Evolutionary conservation across 2,888 invertebrate species (phyloP).

Genomic region (Xanthia togata): DNA sequence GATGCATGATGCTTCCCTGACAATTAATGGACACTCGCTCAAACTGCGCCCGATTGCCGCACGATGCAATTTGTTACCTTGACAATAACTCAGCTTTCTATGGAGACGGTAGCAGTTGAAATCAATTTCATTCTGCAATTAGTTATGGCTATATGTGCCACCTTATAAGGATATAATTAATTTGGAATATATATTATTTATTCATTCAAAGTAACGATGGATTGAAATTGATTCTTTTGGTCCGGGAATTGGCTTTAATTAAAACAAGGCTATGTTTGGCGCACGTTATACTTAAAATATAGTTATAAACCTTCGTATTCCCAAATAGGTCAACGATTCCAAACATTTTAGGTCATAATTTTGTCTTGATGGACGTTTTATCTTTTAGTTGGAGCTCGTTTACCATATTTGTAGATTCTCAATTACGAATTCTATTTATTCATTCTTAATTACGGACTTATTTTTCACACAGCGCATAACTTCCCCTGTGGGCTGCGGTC

Average conservation of each 20-base stretch:
- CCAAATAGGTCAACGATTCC: background rate
- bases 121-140: conserved; percentile 63
- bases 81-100: conserved; percentile 67
- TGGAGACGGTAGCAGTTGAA: conserved; percentile 63
- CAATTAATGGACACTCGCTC: conserved; percentile 69
- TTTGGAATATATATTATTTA: conserved; percentile 51
- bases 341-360: background rate
- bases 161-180: conserved; percentile 59
- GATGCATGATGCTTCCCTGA: conserved; percentile 73
- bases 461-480: conserved; percentile 36
- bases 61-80: conserved; percentile 65
- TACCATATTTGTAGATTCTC: conserved; percentile 12
- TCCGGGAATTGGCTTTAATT: conserved; percentile 23
- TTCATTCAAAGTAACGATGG: conserved; percentile 46
- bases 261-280: conserved; percentile 18
- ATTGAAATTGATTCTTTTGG: conserved; percentile 48
- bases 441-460: conserved; percentile 22
- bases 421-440: conserved; percentile 30
- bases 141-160: conserved; percentile 56
- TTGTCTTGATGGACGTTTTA: background rate
- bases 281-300: background rate
- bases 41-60: conserved; percentile 62
- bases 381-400: background rate
- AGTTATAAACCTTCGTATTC: background rate
- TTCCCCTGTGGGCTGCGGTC: conserved; percentile 51